phyloP scores from a whole-genome alignment of 1,140 invertebrate species.

The Drosophila busckii region DNA sequence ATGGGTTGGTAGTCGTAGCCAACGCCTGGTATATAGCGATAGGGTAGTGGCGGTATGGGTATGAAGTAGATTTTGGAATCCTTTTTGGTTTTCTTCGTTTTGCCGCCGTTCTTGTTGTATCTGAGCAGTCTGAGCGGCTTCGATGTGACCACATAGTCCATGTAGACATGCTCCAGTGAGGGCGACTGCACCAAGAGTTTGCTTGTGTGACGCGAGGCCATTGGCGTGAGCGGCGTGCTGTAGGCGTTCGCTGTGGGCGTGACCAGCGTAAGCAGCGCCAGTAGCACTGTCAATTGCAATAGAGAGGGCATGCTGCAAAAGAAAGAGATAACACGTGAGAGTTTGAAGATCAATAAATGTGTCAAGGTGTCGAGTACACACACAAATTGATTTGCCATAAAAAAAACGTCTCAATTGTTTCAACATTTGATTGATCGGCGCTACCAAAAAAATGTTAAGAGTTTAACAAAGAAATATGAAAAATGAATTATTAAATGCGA shows the following conservation, averaged over 20 bases:
- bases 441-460: constrained; percentile 24
- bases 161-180: constrained; percentile 61
- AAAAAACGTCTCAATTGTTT: constrained; percentile 39
- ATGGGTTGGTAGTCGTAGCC: constrained; percentile 74
- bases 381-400: constrained; percentile 28
- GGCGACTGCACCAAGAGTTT: constrained; percentile 65
- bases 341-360: not conserved
- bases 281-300: constrained; percentile 6
- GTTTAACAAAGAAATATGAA: constrained; percentile 3
- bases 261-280: constrained; percentile 17
- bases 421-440: constrained; percentile 49
- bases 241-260: constrained; percentile 30
- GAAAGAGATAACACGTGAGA: not conserved
- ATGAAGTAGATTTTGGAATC: constrained; percentile 77
- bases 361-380: constrained; percentile 23
- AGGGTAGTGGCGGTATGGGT: constrained; percentile 70
- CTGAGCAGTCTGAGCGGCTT: constrained; percentile 63
- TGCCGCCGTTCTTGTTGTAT: constrained; percentile 60
- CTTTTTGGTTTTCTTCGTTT: constrained; percentile 75
- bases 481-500: constrained; percentile 32
- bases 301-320: constrained; percentile 30
- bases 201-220: constrained; percentile 16
- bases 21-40: constrained; percentile 71
- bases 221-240: constrained; percentile 9
- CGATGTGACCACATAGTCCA: constrained; percentile 69